phyloP scores from a whole-genome alignment of 2,888 invertebrate genomes.

The Hemistola chrysoprasaria region DNA sequence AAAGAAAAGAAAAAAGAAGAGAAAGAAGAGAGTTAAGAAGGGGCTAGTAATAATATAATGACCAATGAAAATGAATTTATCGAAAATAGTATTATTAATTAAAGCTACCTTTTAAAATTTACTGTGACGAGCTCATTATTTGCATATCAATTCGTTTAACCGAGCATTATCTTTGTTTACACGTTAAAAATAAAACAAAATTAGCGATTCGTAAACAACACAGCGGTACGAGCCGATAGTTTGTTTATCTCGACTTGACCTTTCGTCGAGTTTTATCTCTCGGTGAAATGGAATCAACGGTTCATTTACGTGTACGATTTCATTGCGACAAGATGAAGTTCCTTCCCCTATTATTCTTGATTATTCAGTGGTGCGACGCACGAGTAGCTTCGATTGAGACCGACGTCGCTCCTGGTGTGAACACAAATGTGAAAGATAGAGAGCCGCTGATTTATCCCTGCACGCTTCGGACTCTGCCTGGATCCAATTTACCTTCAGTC shows the following conservation, averaged over 20 bases:
- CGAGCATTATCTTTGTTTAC: slow-evolving; percentile 4
- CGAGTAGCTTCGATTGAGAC: slow-evolving; percentile 41
- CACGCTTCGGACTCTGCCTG: slow-evolving; percentile 39
- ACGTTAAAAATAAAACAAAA: slow-evolving; percentile 13
- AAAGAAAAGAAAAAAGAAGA: too few relatives aligned
- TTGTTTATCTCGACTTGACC: slow-evolving; percentile 43
- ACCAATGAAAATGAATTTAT: slow-evolving; percentile 46
- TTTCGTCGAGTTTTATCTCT: slow-evolving; percentile 40
- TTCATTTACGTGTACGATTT: slow-evolving; percentile 32
- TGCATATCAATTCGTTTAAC: too few relatives aligned
- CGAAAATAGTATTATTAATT: too few relatives aligned
- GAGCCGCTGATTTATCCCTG: slow-evolving; percentile 40
- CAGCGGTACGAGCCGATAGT: slow-evolving; percentile 9
- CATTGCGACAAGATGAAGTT: slow-evolving; percentile 46
- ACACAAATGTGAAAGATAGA: slow-evolving; percentile 32
- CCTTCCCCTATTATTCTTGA: slow-evolving; percentile 35
- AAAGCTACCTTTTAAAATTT: too few relatives aligned
- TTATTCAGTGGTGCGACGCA: slow-evolving; percentile 38
- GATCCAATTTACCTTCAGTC: slow-evolving; percentile 48
- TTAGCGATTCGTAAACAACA: slow-evolving; percentile 10
- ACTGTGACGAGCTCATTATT: too few relatives aligned
- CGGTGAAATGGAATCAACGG: slow-evolving; percentile 26
- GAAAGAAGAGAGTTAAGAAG: too few relatives aligned
- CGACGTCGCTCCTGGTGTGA: slow-evolving; percentile 26
- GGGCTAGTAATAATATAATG: too few relatives aligned